Evolutionary conservation across 2,113 vertebrate genomes (phyloP).

Genomic region (Sprattus sprattus): DNA sequence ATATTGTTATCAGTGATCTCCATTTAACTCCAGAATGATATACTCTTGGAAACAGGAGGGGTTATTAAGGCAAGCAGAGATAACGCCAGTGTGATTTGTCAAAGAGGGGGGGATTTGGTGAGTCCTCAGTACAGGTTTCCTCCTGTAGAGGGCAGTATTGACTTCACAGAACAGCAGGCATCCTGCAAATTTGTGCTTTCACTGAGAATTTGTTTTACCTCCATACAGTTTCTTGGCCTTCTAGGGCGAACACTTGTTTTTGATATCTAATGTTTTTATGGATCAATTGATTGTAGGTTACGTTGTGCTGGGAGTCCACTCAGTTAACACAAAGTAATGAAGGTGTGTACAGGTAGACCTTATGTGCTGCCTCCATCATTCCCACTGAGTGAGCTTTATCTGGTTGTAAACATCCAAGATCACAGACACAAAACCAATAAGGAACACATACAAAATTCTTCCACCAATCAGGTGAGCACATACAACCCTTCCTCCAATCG

Average conservation of each 20-base stretch:
- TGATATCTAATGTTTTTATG: not conserved
- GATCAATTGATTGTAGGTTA: not conserved
- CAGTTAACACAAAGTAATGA: not conserved
- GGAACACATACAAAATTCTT: conserved; percentile 8
- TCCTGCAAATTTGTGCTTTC: conserved; percentile 11
- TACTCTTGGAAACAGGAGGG: conserved; percentile 11
- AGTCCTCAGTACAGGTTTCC: not conserved
- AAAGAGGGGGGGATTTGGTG: not conserved
- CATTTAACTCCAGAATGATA: conserved; percentile 12
- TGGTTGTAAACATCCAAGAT: conserved; percentile 11
- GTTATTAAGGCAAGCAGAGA: conserved; percentile 10
- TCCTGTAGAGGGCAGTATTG: not conserved
- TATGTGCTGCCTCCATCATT: conserved; percentile 16
- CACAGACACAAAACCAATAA: conserved; percentile 2
- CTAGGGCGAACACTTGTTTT: not conserved
- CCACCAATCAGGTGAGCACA: conserved; percentile 8
- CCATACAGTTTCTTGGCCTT: conserved; percentile 9
- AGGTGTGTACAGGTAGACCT: not conserved
- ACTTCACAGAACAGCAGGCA: conserved; percentile 6
- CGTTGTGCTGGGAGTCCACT: not conserved
- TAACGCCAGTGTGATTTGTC: conserved; percentile 19
- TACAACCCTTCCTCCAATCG: not conserved
- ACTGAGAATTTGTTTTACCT: not conserved
- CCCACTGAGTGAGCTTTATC: not conserved
- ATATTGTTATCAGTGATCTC: conserved; percentile 1